Percentiles rank a stretch among this genome's conserved stretches.
Evolutionary conservation across 2,797 vertebrate genomes (phyloP).

Genomic region (Pogonophryne albipinna): DNA sequence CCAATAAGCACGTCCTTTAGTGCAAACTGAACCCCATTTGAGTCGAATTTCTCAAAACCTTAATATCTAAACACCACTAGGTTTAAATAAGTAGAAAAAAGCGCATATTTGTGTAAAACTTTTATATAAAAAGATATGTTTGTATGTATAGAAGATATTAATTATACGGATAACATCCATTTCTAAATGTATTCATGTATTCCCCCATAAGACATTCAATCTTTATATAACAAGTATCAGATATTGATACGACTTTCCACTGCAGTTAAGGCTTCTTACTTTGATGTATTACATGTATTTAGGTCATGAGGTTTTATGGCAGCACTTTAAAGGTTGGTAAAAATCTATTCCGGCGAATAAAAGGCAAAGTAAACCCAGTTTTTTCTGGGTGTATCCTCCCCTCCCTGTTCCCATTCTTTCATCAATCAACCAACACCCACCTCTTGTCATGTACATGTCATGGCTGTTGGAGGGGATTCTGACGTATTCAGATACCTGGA

Average conservation of each 20-base stretch:
- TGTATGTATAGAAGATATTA: slow-evolving; percentile 5
- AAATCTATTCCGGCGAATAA: slow-evolving; percentile 60
- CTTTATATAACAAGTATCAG: slow-evolving; percentile 50
- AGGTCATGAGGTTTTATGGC: slow-evolving; percentile 69
- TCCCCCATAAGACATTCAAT: slow-evolving; percentile 19
- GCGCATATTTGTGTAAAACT: too few species aligned
- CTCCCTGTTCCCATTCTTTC: slow-evolving; percentile 69
- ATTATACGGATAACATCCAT: slow-evolving; percentile 23
- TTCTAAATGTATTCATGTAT: slow-evolving; percentile 28
- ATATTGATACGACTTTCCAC: slow-evolving; percentile 48
- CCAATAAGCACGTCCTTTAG: not conserved
- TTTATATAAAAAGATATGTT: not conserved
- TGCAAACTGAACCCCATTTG: not conserved
- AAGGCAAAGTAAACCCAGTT: slow-evolving; percentile 62
- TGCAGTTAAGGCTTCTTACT: slow-evolving; percentile 53
- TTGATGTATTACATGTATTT: slow-evolving; percentile 71
- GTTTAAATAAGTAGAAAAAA: not conserved
- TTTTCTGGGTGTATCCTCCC: slow-evolving; percentile 60
- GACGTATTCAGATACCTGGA: slow-evolving; percentile 66
- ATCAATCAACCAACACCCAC: slow-evolving; percentile 73
- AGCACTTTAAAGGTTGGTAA: slow-evolving; percentile 68
- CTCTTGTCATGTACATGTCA: slow-evolving; percentile 71
- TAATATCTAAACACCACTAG: not conserved
- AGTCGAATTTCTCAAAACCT: not conserved
- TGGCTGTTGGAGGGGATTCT: slow-evolving; percentile 47